phyloP scores from a whole-genome alignment of 2,797 vertebrate genomes.

The Distichodus sexfasciatus region DNA sequence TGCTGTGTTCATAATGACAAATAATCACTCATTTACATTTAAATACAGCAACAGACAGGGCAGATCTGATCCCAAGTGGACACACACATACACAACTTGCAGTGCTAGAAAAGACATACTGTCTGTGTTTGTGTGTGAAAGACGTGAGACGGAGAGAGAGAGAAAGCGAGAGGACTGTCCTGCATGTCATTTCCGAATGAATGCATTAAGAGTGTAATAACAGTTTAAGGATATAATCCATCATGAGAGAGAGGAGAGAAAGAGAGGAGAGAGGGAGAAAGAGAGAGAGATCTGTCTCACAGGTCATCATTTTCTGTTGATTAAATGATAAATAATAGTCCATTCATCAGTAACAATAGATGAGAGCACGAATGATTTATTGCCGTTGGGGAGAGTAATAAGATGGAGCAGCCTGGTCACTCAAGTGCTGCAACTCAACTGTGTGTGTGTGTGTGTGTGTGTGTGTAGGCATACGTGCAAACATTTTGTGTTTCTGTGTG shows the following conservation, averaged over 20 bases:
- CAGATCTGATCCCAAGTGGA: no score
- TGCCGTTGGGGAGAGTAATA: slow-evolving; percentile 75
- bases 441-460: slow-evolving; percentile 18
- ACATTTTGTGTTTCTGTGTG: slow-evolving; percentile 53
- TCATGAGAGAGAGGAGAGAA: slow-evolving; percentile 68
- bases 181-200: slow-evolving; percentile 45
- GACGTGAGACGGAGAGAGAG: background rate
- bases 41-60: no score
- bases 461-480: background rate
- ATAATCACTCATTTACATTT: no score
- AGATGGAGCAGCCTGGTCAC: slow-evolving; percentile 82
- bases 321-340: slow-evolving; percentile 99
- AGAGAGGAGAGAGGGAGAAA: slow-evolving; percentile 50
- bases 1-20: no score
- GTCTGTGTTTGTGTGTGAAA: slow-evolving; percentile 36
- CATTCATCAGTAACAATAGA: slow-evolving; percentile 99
- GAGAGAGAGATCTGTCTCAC: slow-evolving; percentile 84
- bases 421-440: slow-evolving; percentile 70
- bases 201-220: slow-evolving; percentile 62
- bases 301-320: slow-evolving; percentile 93
- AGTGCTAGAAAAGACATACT: no score
- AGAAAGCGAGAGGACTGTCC: slow-evolving; percentile 16
- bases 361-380: slow-evolving; percentile 99
- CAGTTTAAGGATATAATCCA: slow-evolving; percentile 98
- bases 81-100: no score